Conservation (phyloP, 2,888 invertebrate species). For the Nephrotoma appendiculata region DNA sequence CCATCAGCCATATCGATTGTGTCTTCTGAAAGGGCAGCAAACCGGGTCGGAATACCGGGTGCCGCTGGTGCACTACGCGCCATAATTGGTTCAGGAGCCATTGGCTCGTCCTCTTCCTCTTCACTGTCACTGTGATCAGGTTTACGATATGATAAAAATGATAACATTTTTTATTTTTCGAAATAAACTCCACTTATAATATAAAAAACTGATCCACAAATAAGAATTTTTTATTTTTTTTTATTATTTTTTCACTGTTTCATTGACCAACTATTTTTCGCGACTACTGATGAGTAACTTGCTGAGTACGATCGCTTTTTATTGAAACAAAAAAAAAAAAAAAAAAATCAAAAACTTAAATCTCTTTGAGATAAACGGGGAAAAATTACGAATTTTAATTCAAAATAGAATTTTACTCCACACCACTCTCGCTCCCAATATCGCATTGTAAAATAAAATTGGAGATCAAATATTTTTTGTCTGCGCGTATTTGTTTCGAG, state of each 20-base stretch:
- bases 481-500: no score
- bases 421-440: no score
- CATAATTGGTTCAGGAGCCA: neutral
- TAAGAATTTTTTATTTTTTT: no score
- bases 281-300: neutral
- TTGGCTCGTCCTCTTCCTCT: neutral
- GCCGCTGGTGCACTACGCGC: neutral
- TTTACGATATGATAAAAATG: neutral
- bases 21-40: neutral
- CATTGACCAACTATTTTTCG: neutral
- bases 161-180: neutral
- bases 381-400: neutral
- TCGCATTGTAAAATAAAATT: no score
- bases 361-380: neutral
- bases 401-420: no score
- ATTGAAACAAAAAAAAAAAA: neutral
- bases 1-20: neutral
- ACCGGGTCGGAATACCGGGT: neutral
- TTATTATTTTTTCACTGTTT: neutral
- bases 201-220: neutral
- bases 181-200: neutral
- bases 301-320: neutral
- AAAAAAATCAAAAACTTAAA: neutral
- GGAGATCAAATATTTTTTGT: no score
- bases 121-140: neutral